Evolutionary conservation across 2,888 invertebrate species (phyloP).

Genomic region (Invenusta paracnida): DNA sequence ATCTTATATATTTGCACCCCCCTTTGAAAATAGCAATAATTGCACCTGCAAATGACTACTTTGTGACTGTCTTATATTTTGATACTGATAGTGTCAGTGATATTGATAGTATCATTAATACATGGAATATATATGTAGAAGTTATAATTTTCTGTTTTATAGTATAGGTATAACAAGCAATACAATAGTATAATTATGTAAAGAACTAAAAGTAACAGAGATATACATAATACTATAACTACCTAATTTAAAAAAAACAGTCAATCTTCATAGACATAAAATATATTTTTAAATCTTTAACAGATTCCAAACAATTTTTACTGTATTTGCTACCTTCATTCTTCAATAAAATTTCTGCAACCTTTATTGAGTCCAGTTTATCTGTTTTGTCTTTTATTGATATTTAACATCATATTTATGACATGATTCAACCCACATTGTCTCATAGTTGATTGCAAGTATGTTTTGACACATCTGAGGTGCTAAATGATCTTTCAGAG

Average conservation of each 20-base stretch:
- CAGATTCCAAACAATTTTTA: neutral
- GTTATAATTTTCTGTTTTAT: neutral
- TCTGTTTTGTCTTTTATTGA: neutral
- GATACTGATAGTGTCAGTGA: too few species aligned
- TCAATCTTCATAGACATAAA: neutral
- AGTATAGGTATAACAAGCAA: neutral
- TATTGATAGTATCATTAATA: neutral
- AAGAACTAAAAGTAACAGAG: neutral
- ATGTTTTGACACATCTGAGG: constrained; percentile 23
- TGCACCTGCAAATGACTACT: too few species aligned
- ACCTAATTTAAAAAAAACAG: neutral
- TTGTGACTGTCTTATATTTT: too few species aligned
- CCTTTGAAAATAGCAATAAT: too few species aligned
- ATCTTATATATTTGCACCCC: too few species aligned
- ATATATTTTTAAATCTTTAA: neutral
- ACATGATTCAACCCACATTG: constrained; percentile 15
- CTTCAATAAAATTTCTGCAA: neutral
- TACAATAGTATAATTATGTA: neutral
- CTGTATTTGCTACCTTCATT: neutral
- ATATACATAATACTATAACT: neutral
- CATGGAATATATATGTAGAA: neutral
- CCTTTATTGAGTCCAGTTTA: constrained; percentile 16
- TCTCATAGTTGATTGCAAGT: constrained; percentile 5
- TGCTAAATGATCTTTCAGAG: constrained; percentile 13
- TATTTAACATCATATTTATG: constrained; percentile 24